Evolutionary conservation across 2,113 vertebrate genomes (phyloP), one percentile per base, ranked within the genome.

Genomic region (Narcine bancroftii): DNA sequence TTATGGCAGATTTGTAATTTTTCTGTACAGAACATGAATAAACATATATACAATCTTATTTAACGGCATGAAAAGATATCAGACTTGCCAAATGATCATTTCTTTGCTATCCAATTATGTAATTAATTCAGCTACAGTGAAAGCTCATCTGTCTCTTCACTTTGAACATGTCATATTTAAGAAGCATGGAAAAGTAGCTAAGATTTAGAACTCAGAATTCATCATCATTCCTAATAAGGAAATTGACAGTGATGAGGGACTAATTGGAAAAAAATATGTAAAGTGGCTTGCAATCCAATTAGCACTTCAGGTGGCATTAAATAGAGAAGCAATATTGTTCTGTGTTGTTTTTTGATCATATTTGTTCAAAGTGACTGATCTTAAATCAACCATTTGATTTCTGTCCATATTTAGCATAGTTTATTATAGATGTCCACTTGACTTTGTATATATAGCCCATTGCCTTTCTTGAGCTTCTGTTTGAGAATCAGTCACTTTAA

Each of bases 231-330:
- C 94, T 95, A 95, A 95, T 95, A 94, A 94, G 92, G 94, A 95
- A 95, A 95, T 95, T 69, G 94, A 95, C 95, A 95, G 94, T 95
- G 95, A 96, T 95, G 96, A 96, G 94, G 95, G 95, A 93, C 94
- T 97, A 96, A 96, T 96, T 96, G 95, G 94, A 60, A 83, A 92
- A 96, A 95, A 94, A 96, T 94, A 96, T 96, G 95, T 69, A 96
- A 97, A 96, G 96, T 94, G 95, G 95, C 95, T 96, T 94, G 95
- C 95, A 96, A 97, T 96, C 96, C 96, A 97, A 96, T 97, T 96
- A 97, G 96, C 95, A 96, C 96, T 96, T 96, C 94, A 96, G 95
- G 71, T 96, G 94, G 95, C 96, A 97, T 97, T 97, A 96, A 96
- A 96, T 94, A 93, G 93, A 87, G 93, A 95, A 93, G 95, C 95